Percentiles rank a stretch among this genome's conserved stretches.
These are phyloP conservation scores for Conus ventricosus DNA, from an alignment of 1,140 invertebrate species.

Conservation along the genomic window DNA sequence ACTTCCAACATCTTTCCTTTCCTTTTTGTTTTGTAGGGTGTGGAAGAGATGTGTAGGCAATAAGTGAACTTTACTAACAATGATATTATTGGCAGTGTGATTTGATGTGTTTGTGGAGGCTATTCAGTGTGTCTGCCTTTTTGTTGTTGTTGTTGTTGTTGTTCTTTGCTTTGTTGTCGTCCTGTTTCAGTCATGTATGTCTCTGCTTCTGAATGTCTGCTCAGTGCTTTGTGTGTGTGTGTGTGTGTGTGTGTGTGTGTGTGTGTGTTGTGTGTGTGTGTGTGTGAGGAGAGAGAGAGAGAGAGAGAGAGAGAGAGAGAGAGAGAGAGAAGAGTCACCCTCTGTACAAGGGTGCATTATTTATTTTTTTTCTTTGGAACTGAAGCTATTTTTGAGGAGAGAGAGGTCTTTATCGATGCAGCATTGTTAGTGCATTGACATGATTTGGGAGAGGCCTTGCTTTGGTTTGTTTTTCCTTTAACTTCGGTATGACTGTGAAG, in stretches of 20 bases:
- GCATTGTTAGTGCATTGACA: not conserved
- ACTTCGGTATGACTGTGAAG: too few relatives aligned
- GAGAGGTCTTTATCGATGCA: not conserved
- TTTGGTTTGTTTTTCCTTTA: not conserved
- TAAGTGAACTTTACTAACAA: not conserved
- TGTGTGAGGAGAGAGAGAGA: too few relatives aligned
- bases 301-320: too few relatives aligned
- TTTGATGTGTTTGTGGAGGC: not conserved
- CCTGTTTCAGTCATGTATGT: too few relatives aligned
- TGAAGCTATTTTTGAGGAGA: not conserved
- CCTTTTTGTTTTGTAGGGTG: not conserved
- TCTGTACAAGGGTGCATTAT: not conserved
- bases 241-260: too few relatives aligned
- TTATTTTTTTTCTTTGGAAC: not conserved
- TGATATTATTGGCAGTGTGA: not conserved
- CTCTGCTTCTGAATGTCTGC: too few relatives aligned
- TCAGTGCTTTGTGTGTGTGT: too few relatives aligned
- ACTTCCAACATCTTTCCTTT: too few relatives aligned
- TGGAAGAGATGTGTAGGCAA: not conserved
- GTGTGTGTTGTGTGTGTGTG: too few relatives aligned
- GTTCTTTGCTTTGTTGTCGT: too few relatives aligned
- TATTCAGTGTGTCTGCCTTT: not conserved
- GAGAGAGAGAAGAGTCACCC: too few relatives aligned
- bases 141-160: not conserved
- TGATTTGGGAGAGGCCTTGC: not conserved